phyloP scores from a whole-genome alignment of 2,888 invertebrate genomes.

The Thyatira batis region DNA sequence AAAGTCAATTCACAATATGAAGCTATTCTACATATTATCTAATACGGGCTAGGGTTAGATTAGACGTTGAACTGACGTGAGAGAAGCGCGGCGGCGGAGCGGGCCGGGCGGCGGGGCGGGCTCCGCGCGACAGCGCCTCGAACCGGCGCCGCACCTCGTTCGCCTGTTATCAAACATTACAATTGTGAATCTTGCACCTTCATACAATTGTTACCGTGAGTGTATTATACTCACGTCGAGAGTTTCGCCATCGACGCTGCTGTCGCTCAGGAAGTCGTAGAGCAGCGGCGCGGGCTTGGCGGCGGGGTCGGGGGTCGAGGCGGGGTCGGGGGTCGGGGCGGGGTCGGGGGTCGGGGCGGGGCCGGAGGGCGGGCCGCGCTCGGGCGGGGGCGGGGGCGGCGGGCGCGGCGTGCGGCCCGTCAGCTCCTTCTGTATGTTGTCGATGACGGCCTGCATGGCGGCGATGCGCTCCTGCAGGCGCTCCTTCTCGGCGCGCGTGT shows the following conservation, averaged over 20 bases:
- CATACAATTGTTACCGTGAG: neutral
- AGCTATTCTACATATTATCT: neutral
- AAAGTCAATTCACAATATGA: neutral
- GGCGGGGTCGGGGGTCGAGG: neutral
- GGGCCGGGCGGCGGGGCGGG: neutral
- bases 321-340: neutral
- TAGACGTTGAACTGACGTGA: neutral
- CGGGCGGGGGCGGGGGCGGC: constrained; percentile 22
- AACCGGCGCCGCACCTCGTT: constrained; percentile 9
- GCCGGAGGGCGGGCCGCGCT: constrained; percentile 23
- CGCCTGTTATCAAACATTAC: constrained; percentile 2
- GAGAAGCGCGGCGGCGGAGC: neutral
- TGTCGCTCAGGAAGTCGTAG: constrained; percentile 19
- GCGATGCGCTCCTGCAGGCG: constrained; percentile 52
- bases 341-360: neutral
- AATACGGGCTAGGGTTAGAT: neutral
- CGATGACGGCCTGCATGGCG: constrained; percentile 56
- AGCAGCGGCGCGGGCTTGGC: constrained; percentile 1
- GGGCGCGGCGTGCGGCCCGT: constrained; percentile 37
- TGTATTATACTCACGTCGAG: constrained; percentile 11
- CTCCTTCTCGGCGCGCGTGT: constrained; percentile 57
- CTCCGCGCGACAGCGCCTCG: constrained; percentile 7
- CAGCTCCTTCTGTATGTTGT: constrained; percentile 64
- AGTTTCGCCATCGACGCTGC: constrained; percentile 16
- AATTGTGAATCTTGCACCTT: neutral